These are phyloP conservation scores for Channa striata DNA, from an alignment of 2,797 vertebrate genomes.

Conservation along the genomic window DNA sequence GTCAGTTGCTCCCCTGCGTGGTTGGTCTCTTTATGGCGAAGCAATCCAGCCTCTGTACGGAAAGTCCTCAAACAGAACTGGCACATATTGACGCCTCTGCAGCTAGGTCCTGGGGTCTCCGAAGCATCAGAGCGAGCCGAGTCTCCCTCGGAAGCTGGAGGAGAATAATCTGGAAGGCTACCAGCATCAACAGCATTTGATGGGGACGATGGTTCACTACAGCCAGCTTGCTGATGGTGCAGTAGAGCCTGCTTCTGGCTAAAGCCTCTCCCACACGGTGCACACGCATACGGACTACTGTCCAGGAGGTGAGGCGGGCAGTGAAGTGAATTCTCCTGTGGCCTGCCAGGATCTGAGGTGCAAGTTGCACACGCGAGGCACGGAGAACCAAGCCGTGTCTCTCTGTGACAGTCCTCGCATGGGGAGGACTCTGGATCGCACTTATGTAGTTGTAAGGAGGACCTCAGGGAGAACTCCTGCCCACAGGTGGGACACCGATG, in stretches of 20 bases:
- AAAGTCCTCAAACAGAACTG: slow-evolving; percentile 63
- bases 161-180: slow-evolving; percentile 54
- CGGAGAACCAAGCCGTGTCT: slow-evolving; percentile 5
- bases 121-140: slow-evolving; percentile 55
- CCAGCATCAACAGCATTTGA: slow-evolving; percentile 19
- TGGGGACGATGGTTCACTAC: slow-evolving; percentile 44
- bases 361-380: slow-evolving; percentile 43
- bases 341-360: slow-evolving; percentile 31
- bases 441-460: slow-evolving; percentile 77
- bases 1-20: slow-evolving; percentile 21
- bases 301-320: slow-evolving; percentile 64
- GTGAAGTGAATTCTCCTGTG: slow-evolving; percentile 48
- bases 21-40: slow-evolving; percentile 55
- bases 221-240: slow-evolving; percentile 81
- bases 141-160: slow-evolving; percentile 57
- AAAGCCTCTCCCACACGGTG: slow-evolving; percentile 79
- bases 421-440: slow-evolving; percentile 34
- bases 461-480: slow-evolving; percentile 76
- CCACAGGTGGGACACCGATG: slow-evolving; percentile 76
- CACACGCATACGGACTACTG: slow-evolving; percentile 76
- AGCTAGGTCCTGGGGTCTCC: slow-evolving; percentile 48
- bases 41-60: slow-evolving; percentile 54
- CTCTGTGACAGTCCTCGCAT: slow-evolving; percentile 58
- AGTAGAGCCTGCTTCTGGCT: slow-evolving; percentile 81
- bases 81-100: slow-evolving; percentile 41